Conservation (phyloP, 2,797 vertebrate genomes). For the Tachyglossus aculeatus region DNA sequence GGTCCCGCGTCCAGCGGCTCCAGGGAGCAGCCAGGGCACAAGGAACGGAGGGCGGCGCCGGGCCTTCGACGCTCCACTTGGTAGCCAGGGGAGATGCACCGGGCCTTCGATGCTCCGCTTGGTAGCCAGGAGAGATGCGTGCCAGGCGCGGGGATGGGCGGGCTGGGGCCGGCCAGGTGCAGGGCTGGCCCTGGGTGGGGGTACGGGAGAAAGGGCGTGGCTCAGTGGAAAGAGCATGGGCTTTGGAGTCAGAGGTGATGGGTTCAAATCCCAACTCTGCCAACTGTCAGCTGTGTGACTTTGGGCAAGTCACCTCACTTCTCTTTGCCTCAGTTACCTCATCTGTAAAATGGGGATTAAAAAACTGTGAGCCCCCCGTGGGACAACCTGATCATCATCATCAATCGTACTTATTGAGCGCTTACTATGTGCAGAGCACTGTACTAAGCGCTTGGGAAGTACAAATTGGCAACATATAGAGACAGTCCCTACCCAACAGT, state of each 20-base stretch:
- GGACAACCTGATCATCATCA: too few species aligned
- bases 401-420: too few species aligned
- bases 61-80: too few species aligned
- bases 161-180: neutral
- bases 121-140: neutral
- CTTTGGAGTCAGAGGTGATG: neutral
- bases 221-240: neutral
- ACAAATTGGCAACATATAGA: too few species aligned
- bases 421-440: too few species aligned
- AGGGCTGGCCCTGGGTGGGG: neutral
- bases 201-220: neutral
- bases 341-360: neutral
- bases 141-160: neutral
- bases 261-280: neutral
- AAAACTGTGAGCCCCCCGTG: too few species aligned
- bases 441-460: too few species aligned
- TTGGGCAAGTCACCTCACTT: neutral
- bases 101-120: too few species aligned
- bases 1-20: too few species aligned
- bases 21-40: too few species aligned
- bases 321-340: neutral
- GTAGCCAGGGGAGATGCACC: neutral
- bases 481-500: too few species aligned
- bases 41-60: too few species aligned
- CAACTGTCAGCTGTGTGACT: neutral